Percentiles rank a stretch among this genome's conserved stretches.
phyloP scores from a whole-genome alignment of 2,797 vertebrate species.

The Vipera ursinii region DNA sequence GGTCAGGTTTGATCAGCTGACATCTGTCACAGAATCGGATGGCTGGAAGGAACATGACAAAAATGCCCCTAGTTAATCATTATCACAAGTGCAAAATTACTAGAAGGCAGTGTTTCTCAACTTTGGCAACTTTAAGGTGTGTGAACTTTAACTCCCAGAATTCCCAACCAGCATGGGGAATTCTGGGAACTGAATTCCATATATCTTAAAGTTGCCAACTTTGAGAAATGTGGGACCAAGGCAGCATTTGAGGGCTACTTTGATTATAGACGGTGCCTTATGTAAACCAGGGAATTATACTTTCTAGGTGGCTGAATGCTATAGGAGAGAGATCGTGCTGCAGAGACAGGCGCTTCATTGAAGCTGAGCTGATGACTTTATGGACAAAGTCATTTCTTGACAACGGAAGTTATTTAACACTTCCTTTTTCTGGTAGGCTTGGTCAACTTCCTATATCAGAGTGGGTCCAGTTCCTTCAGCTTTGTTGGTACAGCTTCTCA shows the following conservation, averaged over 20 bases:
- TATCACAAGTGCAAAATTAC: background rate
- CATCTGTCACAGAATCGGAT: conserved; percentile 96
- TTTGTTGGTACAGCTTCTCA: background rate
- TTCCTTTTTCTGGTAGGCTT: background rate
- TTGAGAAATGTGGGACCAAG: background rate
- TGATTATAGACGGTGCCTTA: background rate
- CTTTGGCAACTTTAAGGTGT: background rate
- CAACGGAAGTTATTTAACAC: background rate
- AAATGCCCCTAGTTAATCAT: background rate
- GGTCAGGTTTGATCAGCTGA: conserved; percentile 97
- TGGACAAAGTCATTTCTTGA: background rate
- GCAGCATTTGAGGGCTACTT: background rate
- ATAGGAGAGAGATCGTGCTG: background rate
- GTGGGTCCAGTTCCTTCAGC: background rate
- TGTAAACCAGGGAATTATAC: background rate
- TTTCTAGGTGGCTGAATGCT: background rate
- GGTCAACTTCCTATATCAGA: background rate
- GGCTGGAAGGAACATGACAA: conserved; percentile 72
- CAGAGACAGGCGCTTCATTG: background rate
- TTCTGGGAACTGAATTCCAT: background rate
- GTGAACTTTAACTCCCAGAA: background rate
- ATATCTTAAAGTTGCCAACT: background rate
- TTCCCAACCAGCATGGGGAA: background rate
- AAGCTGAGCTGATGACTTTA: background rate
- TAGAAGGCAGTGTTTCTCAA: background rate